Percentiles rank a stretch among this genome's conserved stretches.
Evolutionary conservation across 2,888 invertebrate species (phyloP).

Genomic region (Sipha maydis): DNA sequence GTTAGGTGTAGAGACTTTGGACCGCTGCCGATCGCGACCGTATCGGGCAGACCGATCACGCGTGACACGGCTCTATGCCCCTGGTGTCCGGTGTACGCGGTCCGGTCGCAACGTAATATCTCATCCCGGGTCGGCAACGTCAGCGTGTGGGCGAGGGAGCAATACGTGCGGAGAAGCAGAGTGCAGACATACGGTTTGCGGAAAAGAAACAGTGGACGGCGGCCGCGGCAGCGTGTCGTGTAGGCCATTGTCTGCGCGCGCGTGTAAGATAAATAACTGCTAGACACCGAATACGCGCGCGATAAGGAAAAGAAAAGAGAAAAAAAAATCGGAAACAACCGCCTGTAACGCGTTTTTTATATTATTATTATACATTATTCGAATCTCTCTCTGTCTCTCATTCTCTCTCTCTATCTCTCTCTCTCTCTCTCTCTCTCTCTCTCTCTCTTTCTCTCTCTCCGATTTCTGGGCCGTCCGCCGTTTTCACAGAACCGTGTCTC

Average conservation of each 20-base stretch:
- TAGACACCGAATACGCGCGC: too few relatives aligned
- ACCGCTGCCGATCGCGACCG: too few relatives aligned
- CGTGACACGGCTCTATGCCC: too few relatives aligned
- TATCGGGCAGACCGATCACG: too few relatives aligned
- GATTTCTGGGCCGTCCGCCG: not conserved
- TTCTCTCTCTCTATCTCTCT: not conserved
- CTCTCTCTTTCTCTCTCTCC: not conserved
- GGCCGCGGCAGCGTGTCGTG: not conserved
- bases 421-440: not conserved
- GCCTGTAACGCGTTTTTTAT: constrained; percentile 12
- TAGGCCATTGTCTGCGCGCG: not conserved
- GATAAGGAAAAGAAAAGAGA: constrained; percentile 2
- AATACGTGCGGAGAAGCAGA: too few relatives aligned
- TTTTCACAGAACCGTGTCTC: not conserved
- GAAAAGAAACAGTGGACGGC: not conserved
- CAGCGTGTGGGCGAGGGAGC: too few relatives aligned
- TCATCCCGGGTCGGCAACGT: too few relatives aligned
- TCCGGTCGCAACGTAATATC: too few relatives aligned
- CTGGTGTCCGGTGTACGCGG: too few relatives aligned
- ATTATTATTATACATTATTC: not conserved
- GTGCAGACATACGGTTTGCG: too few relatives aligned
- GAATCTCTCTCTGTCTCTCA: not conserved
- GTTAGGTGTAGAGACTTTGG: too few relatives aligned
- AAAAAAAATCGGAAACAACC: constrained; percentile 35
- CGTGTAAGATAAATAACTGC: not conserved